Base-by-base conservation (phyloP, 2,888 invertebrate species). In the Brenthis hecate region DNA sequence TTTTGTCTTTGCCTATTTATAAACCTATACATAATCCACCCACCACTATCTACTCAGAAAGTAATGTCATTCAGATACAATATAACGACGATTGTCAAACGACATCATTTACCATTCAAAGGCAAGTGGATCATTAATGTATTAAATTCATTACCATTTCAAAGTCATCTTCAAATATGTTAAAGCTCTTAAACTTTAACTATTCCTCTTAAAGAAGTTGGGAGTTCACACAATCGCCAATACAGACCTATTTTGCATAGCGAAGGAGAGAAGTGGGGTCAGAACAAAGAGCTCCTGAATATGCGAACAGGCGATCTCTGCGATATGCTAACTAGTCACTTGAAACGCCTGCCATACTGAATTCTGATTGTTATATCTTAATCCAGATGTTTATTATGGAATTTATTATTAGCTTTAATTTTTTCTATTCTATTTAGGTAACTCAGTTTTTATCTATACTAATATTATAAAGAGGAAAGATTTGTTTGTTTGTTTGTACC, bases 231-330 rank as follows among this genome's bases (percentile, higher is more conserved):
- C 72, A 68, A 74, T 74, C 73, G 69, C 70, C 74, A 74, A 75
- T 75, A 76, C 76, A 76, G 75, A 81, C 80, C 80, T 78, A 81
- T 86, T 89, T 90, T 85, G 81, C 91, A 91, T 91, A 88, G 77
- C 81, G 85, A 80, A 83, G 84, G 58, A 71, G 77, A 82, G 75
- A 72, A 72, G 74, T 88, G 88, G 88, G 89, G 89, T 85, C 89
- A 89, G 86, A 85, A 89, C 89, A 90, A 89, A 88, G 89, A 83
- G 82, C 88, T 86, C 85, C 81, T 90, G 91, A 90, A 89, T 90
- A 90, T 90, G 88, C 91, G 83, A 88, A 80, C 84, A 84, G 85
- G 81, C 85, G 74, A 84, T 85, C 87, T 87, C 86, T 77, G 81
- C 85, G 85, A 83, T 88, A 89, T 89, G 88, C 88, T 87, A 88